Percentiles rank a stretch among this genome's conserved stretches.
These are phyloP conservation scores for Chloroclystis v-ata DNA, from an alignment of 2,888 invertebrate genomes.

Conservation along the genomic window DNA sequence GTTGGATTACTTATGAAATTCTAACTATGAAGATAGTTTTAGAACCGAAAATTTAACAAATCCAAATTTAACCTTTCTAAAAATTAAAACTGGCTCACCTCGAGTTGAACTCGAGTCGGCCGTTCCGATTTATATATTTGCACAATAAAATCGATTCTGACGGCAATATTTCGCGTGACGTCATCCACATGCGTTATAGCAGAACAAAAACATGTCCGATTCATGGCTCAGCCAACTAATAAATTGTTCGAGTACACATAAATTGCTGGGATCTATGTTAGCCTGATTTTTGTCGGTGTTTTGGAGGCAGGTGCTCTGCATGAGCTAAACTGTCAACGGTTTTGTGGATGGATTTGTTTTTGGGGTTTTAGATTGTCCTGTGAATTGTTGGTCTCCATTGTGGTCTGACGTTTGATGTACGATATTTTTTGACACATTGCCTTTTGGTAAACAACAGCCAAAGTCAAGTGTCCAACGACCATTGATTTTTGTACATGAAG, in stretches of 20 bases:
- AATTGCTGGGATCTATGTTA: conserved; percentile 45
- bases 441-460: no score
- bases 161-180: conserved; percentile 41
- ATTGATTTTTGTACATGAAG: no score
- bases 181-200: conserved; percentile 43
- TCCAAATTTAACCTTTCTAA: no score
- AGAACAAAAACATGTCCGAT: conserved; percentile 46
- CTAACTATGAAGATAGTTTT: no score
- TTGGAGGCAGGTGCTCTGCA: conserved; percentile 23
- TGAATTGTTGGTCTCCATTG: background rate
- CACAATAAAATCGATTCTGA: conserved; percentile 38
- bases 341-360: conserved; percentile 6
- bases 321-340: conserved; percentile 15
- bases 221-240: conserved; percentile 45
- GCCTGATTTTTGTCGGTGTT: conserved; percentile 38
- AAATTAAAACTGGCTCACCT: no score
- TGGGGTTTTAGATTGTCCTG: background rate
- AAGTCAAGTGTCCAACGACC: no score
- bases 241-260: conserved; percentile 44
- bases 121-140: conserved; percentile 42
- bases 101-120: no score
- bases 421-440: no score
- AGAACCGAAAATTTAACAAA: no score
- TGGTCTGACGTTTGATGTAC: no score
- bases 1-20: no score